Percentiles rank a stretch among this genome's conserved stretches.
Evolutionary conservation across 2,113 vertebrate genomes (phyloP).

Genomic region (Stercorarius parasiticus): DNA sequence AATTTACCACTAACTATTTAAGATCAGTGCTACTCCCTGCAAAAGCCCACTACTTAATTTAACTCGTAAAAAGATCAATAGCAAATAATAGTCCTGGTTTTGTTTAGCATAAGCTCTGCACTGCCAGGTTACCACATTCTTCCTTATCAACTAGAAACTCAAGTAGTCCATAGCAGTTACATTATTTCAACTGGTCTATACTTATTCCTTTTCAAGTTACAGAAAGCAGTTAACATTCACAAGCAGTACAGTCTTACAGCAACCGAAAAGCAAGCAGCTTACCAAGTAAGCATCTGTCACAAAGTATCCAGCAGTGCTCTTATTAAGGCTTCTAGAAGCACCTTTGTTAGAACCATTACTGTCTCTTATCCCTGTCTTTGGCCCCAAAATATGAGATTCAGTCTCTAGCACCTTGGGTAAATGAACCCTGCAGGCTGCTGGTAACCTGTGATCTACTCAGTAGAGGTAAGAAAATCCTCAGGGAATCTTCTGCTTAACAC

Average conservation of each 20-base stretch:
- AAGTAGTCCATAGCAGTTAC: accelerated
- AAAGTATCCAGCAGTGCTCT: not conserved
- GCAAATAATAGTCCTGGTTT: not conserved
- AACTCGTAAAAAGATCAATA: not conserved
- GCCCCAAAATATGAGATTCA: not conserved
- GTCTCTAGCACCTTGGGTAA: not conserved
- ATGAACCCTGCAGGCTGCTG: not conserved
- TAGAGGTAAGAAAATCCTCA: not conserved
- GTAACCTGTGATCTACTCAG: not conserved
- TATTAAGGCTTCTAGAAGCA: not conserved
- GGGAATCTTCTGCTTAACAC: not conserved
- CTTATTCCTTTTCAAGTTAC: not conserved
- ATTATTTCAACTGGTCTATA: not conserved
- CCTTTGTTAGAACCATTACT: not conserved
- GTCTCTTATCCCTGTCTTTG: not conserved
- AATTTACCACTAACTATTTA: not conserved
- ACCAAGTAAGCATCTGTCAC: not conserved
- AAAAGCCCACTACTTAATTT: not conserved
- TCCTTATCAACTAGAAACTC: not conserved
- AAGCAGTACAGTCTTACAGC: not conserved
- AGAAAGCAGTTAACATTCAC: not conserved
- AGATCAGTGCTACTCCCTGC: not conserved
- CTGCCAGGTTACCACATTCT: not conserved
- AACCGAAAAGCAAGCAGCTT: not conserved
- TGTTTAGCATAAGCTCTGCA: not conserved